Percentiles rank a stretch among this genome's conserved stretches.
phyloP scores from a whole-genome alignment of 2,888 invertebrate genomes.

The Esperia sulphurella region DNA sequence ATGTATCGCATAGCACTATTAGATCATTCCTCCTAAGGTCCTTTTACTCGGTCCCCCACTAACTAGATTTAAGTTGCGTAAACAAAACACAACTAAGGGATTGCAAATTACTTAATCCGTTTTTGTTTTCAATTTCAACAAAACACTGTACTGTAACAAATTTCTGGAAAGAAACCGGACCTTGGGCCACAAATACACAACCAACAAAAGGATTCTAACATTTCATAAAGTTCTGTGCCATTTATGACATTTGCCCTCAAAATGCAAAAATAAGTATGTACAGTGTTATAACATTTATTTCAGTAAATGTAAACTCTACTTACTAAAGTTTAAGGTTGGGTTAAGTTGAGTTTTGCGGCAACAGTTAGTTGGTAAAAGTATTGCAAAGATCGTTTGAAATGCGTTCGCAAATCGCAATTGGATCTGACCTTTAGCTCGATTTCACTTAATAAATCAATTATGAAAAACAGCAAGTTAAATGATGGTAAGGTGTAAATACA shows the following conservation, averaged over 20 bases:
- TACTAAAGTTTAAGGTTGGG: background rate
- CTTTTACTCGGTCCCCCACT: too few species aligned
- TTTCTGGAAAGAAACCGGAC: constrained; percentile 4
- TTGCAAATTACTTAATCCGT: constrained; percentile 3
- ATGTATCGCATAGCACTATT: too few species aligned
- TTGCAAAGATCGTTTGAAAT: constrained; percentile 1
- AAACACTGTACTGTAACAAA: too few species aligned
- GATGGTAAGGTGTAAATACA: too few species aligned
- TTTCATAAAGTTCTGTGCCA: constrained; percentile 11
- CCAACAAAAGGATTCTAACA: constrained; percentile 17
- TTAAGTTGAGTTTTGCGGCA: background rate
- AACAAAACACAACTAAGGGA: background rate
- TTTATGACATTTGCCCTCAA: constrained; percentile 9
- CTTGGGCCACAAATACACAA: constrained; percentile 22
- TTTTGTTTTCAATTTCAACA: constrained; percentile 14
- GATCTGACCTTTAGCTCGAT: constrained; percentile 20
- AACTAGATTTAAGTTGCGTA: too few species aligned
- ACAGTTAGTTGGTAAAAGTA: background rate
- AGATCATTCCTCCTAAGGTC: too few species aligned
- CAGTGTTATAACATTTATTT: background rate
- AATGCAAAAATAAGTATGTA: background rate
- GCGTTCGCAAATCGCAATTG: constrained; percentile 6
- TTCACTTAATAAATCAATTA: constrained; percentile 20
- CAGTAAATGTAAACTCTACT: background rate
- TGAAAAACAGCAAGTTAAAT: background rate